A percentile compares a stretch with the other conserved stretches of the same genome.
Evolutionary conservation across 2,113 vertebrate species (phyloP).

Genomic region (Sylvilagus bachmani): DNA sequence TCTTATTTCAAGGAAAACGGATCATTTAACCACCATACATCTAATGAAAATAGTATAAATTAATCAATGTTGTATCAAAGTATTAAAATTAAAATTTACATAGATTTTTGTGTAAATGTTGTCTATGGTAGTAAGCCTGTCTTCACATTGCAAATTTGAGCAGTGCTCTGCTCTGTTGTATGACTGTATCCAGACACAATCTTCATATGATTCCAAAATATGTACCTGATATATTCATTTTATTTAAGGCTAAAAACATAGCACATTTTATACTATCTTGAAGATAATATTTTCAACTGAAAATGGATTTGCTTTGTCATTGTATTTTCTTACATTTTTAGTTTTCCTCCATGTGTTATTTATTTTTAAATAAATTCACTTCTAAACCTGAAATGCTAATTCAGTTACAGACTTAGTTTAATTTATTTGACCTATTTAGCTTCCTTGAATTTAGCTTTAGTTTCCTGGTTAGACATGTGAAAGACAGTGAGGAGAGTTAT

Average conservation of each 20-base stretch:
- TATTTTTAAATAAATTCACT: constrained; percentile 31
- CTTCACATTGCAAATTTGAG: not conserved
- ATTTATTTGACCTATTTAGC: constrained; percentile 47
- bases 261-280: not conserved
- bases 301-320: not conserved
- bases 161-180: not conserved
- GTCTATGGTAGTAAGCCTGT: not conserved
- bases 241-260: not conserved
- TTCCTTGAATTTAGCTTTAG: constrained; percentile 48
- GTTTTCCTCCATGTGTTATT: not conserved
- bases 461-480: constrained; percentile 44
- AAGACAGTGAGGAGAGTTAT: not conserved
- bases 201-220: not conserved
- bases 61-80: not conserved
- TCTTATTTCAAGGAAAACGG: not conserved
- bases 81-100: not conserved
- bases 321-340: not conserved
- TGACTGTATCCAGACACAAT: not conserved
- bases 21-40: constrained; percentile 6
- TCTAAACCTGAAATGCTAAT: not conserved
- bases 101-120: not conserved
- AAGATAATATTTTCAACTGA: not conserved
- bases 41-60: not conserved
- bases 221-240: not conserved
- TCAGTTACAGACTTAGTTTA: constrained; percentile 42